Base-by-base conservation (phyloP, 2,888 invertebrate genomes). In the Nemoura dubitans region DNA sequence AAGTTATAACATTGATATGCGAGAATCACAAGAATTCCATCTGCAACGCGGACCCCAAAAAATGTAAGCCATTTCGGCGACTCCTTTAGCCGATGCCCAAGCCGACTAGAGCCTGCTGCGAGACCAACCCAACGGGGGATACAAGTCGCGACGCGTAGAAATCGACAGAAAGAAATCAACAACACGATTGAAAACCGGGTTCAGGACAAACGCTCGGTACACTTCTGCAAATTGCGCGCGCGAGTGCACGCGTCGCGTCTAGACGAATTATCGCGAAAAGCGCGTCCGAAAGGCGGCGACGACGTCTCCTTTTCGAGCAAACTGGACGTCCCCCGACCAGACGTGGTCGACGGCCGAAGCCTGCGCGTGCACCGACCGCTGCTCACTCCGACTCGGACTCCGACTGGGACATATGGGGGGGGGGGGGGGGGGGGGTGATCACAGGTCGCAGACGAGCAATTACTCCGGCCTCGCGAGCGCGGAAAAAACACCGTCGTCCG, bases 11-110 rank as follows among this genome's bases (percentile, higher is more conserved):
- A 76, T 76, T 76, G 25, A n/a, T 78, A 78, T 78, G 78, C 78
- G 78, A 28, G 78, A 78, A 78, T 78, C 78, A 28, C 78, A 78
- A 26, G 78, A 78, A 78, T 78, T 78, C 26, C 59, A 59, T 10
- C 6, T 3, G 59, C 59, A 59, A 59, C 10, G 21, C 14, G 59
- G 59, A 21, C 14, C 59, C 59, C 14, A 59, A 59, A 59, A 59
- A 59, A 59, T 59, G 16, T 21, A 2, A 21, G 36, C 36, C 36
- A 3, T 6, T 36, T 59, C 59, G 16, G 59, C 59, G 21, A 21
- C 59, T 59, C 3, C 10, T 36, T 59, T 21, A 16, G 16, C 59
- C 3, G 59, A 7, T 14, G 59, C 59, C 5, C 36, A 36, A 36
- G 59, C 59, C 14, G 59, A 59, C 59, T 10, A n/a, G n/a, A n/a